Base-by-base conservation (phyloP, 2,113 vertebrate genomes). In the Daubentonia madagascariensis region DNA sequence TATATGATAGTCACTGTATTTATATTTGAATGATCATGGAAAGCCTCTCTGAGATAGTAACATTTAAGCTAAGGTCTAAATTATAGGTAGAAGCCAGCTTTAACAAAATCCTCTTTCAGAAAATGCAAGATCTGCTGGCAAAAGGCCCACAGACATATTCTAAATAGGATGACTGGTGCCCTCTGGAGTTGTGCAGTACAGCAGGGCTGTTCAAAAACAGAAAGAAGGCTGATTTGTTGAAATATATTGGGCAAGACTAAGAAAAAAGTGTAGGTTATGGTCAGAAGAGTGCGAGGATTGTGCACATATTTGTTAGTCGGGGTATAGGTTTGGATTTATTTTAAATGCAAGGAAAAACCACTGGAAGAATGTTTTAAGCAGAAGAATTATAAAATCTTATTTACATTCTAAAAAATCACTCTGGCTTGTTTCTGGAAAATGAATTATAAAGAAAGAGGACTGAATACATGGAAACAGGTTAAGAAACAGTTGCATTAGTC, bases 241-340 rank as follows among this genome's bases (percentile, higher is more conserved):
- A 91, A 96, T 35, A 40, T 14, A 86, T 17, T 85, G 57, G n/a
- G 25, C 37, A 67, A 61, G 18, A 50, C 61, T 90, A 52, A 78
- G 70, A 16, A 30, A 63, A 57, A 50, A 0, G 8, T 45, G 7
- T 32, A 50, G 35, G 45, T n/a, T 89, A 45, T 25, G 16, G 16
- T 45, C 1, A 89, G 35, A 57, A 76, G 8, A 45, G 11, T 70
- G 25, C 2, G 1, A 76, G 3, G 14, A 54, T 30, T 92, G 16
- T 72, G 16, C 8, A 40, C 8, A 79, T 30, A 11, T 80, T 12
- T 6, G 20, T 83, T 65, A 9, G 6, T 32, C 4, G 30, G 12
- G 8, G 22, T 63, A 16, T 20, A 80, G 23, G 6, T 54, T 73
- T 73, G 1, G 18, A 80, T 63, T 65, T 14, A 79, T 63, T 63